Conservation (phyloP, 2,888 invertebrate genomes). For the Cataglyphis albicans region DNA sequence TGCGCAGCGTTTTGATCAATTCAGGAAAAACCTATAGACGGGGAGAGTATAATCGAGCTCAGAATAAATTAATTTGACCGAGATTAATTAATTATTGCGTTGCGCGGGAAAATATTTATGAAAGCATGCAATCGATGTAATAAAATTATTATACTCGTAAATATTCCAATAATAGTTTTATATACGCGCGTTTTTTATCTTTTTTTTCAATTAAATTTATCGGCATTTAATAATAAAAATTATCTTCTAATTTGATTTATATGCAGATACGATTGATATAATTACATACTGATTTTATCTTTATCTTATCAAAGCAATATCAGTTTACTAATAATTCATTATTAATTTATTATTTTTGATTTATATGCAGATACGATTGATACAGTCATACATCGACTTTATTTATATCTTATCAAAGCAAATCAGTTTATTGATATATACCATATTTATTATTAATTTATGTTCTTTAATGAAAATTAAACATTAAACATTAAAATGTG, state of each 20-base stretch:
- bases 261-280: neutral
- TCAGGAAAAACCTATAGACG: neutral
- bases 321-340: neutral
- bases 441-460: neutral
- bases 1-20: conserved; percentile 22
- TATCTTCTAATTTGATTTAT: neutral
- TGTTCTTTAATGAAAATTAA: neutral
- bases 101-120: neutral
- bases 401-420: neutral
- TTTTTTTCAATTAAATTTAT: neutral
- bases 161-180: neutral
- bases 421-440: conserved; percentile 1
- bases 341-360: neutral
- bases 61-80: conserved; percentile 8
- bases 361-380: neutral
- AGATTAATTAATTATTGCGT: conserved; percentile 33
- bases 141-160: neutral
- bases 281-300: neutral
- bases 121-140: neutral
- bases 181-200: neutral
- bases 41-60: neutral
- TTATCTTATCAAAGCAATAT: neutral
- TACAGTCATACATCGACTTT: neutral
- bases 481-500: neutral
- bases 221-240: neutral